A percentile compares a stretch with the other conserved stretches of the same genome.
Conservation (phyloP, 2,888 invertebrate genomes). For the Helobdella robusta region DNA sequence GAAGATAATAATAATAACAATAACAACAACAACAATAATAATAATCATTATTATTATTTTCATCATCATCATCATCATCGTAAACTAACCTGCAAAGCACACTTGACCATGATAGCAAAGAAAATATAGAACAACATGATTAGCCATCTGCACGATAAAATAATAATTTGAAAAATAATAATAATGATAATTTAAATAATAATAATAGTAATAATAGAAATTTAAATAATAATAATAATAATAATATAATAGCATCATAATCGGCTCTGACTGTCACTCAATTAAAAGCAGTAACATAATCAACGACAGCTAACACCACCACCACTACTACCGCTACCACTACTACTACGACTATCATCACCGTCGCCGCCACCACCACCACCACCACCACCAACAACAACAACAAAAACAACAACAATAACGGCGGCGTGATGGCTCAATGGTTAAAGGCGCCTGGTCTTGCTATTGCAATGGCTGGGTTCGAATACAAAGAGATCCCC, state of each 20-base stretch:
- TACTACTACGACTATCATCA: too few relatives aligned
- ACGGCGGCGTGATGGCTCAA: too few relatives aligned
- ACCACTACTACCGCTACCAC: neutral
- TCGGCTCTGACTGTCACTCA: too few relatives aligned
- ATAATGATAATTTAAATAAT: neutral
- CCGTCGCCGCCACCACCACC: too few relatives aligned
- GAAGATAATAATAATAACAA: neutral
- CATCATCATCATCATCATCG: neutral
- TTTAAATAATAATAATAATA: neutral
- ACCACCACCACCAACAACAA: too few relatives aligned
- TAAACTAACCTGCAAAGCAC: conserved; percentile 58
- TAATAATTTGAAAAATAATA: neutral
- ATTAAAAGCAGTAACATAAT: neutral
- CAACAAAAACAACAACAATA: too few relatives aligned
- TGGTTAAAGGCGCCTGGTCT: too few relatives aligned
- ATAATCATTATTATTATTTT: conserved; percentile 1
- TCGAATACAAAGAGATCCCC: too few relatives aligned
- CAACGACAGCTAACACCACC: neutral
- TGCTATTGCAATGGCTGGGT: too few relatives aligned
- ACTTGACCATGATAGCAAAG: conserved; percentile 74
- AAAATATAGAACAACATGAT: conserved; percentile 79
- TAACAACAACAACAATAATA: neutral
- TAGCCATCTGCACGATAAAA: conserved; percentile 64
- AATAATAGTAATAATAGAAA: neutral
- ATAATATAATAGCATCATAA: neutral